phyloP scores from a whole-genome alignment of 2,113 vertebrate species.

The Tringa solitaria region DNA sequence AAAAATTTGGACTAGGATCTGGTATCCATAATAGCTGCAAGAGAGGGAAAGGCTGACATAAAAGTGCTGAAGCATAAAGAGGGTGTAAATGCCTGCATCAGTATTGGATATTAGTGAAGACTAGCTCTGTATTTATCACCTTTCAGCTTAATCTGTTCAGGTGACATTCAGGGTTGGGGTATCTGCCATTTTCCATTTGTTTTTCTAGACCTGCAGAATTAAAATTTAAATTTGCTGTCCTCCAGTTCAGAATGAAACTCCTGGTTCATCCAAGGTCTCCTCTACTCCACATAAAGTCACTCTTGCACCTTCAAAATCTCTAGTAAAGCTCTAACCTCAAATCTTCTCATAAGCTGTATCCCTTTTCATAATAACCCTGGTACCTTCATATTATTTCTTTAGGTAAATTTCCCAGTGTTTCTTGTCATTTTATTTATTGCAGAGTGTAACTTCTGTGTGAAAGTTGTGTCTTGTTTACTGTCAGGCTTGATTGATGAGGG shows the following conservation, averaged over 20 bases:
- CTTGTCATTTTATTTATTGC: not conserved
- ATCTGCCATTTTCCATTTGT: not conserved
- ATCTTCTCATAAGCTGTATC: not conserved
- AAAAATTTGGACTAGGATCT: not conserved
- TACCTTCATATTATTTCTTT: not conserved
- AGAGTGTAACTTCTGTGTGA: not conserved
- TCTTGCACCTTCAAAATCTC: not conserved
- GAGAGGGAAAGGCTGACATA: not conserved
- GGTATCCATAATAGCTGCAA: not conserved
- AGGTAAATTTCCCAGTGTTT: not conserved
- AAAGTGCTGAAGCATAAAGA: not conserved
- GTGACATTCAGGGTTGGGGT: not conserved
- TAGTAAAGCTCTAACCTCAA: not conserved
- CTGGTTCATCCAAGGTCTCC: not conserved
- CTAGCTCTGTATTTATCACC: not conserved
- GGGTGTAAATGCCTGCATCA: not conserved
- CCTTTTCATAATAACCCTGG: not conserved
- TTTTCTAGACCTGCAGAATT: not conserved
- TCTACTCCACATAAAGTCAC: not conserved
- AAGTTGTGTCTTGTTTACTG: not conserved
- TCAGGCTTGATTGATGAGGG: not conserved
- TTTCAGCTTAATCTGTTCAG: not conserved
- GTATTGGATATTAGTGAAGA: not conserved
- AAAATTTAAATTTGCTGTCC: not conserved
- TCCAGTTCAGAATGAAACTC: not conserved